Evolutionary conservation across 2,888 invertebrate genomes (phyloP).

Genomic region (Drosophila eohydei): DNA sequence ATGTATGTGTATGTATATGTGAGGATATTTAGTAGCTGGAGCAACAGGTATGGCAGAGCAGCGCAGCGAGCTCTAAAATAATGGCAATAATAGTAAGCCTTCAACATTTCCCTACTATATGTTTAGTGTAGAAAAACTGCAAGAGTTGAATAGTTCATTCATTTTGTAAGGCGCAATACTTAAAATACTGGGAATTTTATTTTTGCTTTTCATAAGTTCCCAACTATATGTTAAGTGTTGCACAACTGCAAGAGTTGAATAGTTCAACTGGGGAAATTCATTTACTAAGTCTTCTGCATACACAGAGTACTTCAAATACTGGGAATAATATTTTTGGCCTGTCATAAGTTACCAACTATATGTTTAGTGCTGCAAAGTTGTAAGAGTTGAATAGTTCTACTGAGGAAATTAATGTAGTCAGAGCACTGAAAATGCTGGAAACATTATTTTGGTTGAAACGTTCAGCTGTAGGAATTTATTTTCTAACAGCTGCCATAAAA

Average conservation of each 20-base stretch:
- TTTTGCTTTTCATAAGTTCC: no score
- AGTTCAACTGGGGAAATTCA: no score
- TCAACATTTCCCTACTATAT: not conserved
- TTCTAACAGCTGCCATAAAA: not conserved
- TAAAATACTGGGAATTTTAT: not conserved
- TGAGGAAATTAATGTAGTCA: no score
- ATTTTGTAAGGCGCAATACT: not conserved
- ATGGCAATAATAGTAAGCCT: not conserved
- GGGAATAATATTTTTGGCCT: no score
- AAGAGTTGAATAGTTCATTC: not conserved
- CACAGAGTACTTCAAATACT: no score
- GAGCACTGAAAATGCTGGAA: no score
- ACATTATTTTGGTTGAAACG: no score
- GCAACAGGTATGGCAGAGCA: not conserved
- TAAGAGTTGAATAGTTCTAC: no score
- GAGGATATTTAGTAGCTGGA: conserved; percentile 9
- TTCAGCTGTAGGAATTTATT: not conserved
- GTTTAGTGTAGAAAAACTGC: not conserved
- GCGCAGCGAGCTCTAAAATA: not conserved
- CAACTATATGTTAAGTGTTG: no score
- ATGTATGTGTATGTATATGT: conserved; percentile 22
- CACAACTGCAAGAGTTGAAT: no score
- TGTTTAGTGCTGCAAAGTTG: not conserved
- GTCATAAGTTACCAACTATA: not conserved
- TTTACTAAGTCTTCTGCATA: no score